A percentile compares a stretch with the other conserved stretches of the same genome.
Evolutionary conservation across 2,797 vertebrate genomes (phyloP).

Genomic region (Chiloscyllium punctatum): DNA sequence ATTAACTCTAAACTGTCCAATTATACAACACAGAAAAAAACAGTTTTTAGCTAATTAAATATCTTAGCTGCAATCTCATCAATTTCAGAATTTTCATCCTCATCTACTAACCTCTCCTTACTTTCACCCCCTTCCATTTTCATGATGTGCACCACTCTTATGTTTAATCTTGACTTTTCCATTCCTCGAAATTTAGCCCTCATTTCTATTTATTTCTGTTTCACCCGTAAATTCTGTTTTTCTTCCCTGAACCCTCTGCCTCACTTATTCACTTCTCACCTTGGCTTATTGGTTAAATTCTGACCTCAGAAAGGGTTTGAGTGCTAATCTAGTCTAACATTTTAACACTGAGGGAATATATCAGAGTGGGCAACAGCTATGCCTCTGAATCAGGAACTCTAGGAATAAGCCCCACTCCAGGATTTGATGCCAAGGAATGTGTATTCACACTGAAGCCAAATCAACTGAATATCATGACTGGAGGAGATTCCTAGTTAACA

Average conservation of each 20-base stretch:
- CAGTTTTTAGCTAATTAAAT: background rate
- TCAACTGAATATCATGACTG: too few relatives aligned
- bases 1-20: background rate
- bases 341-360: background rate
- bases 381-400: too few relatives aligned
- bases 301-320: background rate
- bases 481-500: too few relatives aligned
- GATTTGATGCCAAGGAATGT: too few relatives aligned
- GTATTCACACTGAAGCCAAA: too few relatives aligned
- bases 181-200: background rate
- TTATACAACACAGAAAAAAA: background rate
- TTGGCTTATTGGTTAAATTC: background rate
- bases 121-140: background rate
- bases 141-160: background rate
- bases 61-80: background rate
- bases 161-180: background rate
- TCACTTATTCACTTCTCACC: background rate
- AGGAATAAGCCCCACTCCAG: too few relatives aligned
- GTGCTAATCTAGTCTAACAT: background rate
- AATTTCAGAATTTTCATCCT: too few relatives aligned
- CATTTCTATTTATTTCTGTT: background rate
- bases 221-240: background rate
- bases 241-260: background rate
- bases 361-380: too few relatives aligned
- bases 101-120: background rate